These are phyloP conservation scores for Toxotes jaculatrix DNA, from an alignment of 2,113 vertebrate species.

Conservation along the genomic window DNA sequence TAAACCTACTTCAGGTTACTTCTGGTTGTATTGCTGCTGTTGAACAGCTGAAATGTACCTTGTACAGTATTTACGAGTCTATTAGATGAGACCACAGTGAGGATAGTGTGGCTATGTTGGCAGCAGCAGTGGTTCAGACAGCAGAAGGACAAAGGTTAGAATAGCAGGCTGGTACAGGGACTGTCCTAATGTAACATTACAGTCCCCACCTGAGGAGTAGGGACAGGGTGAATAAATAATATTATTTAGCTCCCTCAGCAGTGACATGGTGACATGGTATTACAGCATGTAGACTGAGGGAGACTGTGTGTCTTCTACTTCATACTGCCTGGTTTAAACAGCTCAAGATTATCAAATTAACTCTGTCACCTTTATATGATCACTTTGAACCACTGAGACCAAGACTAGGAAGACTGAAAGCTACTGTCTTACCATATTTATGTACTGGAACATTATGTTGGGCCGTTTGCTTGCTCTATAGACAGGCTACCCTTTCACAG, in stretches of 20 bases:
- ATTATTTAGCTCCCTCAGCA: not conserved
- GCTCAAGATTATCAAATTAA: not conserved
- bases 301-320: not conserved
- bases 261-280: not conserved
- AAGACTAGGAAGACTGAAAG: not conserved
- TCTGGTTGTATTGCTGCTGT: not conserved
- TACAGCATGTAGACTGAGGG: not conserved
- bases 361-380: not conserved
- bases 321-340: not conserved
- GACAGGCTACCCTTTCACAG: not conserved
- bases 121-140: constrained; percentile 3
- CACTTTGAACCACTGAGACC: not conserved
- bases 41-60: not conserved
- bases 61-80: constrained; percentile 29
- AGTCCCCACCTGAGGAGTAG: not conserved
- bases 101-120: constrained; percentile 9
- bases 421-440: not conserved
- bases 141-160: constrained; percentile 18
- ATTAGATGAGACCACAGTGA: constrained; percentile 24
- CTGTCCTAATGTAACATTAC: not conserved
- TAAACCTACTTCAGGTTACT: not conserved
- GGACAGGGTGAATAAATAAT: not conserved
- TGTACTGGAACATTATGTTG: not conserved
- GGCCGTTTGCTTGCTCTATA: not conserved
- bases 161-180: not conserved